Conservation (phyloP, 2,888 invertebrate species). For the Eustalomyia histrio region DNA sequence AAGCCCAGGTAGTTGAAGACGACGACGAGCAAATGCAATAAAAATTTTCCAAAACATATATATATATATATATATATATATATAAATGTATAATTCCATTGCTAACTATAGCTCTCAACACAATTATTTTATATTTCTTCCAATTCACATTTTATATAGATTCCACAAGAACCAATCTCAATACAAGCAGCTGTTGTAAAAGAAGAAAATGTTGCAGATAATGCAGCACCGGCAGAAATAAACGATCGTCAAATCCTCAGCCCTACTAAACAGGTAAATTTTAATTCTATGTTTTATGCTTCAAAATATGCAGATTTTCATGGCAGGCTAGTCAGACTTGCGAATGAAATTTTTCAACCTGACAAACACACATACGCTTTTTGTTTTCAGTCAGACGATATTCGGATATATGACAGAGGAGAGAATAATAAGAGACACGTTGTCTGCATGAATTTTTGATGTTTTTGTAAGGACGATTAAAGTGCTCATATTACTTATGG, state of each 20-base stretch:
- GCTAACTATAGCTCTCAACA: background rate
- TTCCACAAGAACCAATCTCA: conserved; percentile 5
- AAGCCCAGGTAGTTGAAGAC: conserved; percentile 39
- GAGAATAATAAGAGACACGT: too few species aligned
- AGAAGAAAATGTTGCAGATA: conserved; percentile 31
- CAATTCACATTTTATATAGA: conserved; percentile 19
- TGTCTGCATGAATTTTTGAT: too few species aligned
- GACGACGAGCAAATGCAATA: background rate
- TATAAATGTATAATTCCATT: background rate
- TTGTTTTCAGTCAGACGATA: too few species aligned
- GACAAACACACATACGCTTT: too few species aligned
- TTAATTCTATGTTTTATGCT: conserved; percentile 9
- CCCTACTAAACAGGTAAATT: conserved; percentile 41
- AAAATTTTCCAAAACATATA: background rate
- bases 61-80: background rate
- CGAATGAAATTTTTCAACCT: too few species aligned
- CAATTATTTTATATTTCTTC: background rate
- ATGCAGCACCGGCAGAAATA: background rate
- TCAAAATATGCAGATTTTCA: too few species aligned
- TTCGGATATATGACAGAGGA: too few species aligned
- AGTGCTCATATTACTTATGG: too few species aligned
- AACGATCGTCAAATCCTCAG: background rate
- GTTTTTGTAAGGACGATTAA: too few species aligned
- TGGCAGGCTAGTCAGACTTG: too few species aligned
- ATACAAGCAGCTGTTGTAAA: background rate